Conservation (phyloP, 2,888 invertebrate species). For the Nipponacmea schrenckii region DNA sequence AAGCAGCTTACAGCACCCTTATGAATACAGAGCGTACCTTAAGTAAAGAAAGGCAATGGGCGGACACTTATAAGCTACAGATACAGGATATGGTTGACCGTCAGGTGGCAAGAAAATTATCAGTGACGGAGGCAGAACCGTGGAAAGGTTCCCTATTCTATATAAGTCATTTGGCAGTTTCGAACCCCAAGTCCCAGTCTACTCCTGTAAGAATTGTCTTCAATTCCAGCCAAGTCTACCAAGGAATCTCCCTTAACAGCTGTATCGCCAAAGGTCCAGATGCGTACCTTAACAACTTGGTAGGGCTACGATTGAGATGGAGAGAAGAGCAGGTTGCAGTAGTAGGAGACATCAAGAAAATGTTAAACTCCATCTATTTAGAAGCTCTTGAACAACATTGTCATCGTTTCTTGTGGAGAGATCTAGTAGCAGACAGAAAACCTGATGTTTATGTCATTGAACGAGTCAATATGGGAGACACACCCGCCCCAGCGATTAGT, state of each 20-base stretch:
- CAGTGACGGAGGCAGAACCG: background rate
- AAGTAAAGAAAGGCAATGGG: constrained; percentile 5
- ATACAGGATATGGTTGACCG: constrained; percentile 12
- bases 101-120: constrained; percentile 6
- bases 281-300: constrained; percentile 7
- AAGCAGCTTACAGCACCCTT: constrained; percentile 9
- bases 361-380: constrained; percentile 9
- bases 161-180: constrained; percentile 8
- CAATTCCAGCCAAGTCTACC: constrained; percentile 5
- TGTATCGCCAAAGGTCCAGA: constrained; percentile 15
- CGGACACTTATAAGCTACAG: background rate
- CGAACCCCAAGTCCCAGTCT: constrained; percentile 10
- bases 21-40: constrained; percentile 8
- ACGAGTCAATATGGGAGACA: constrained; percentile 18
- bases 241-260: constrained; percentile 9
- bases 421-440: background rate
- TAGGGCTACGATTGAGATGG: constrained; percentile 9
- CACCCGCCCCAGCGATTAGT: constrained; percentile 10
- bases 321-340: background rate
- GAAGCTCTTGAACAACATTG: constrained; percentile 8
- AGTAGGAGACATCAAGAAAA: constrained; percentile 15
- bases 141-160: constrained; percentile 13
- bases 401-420: constrained; percentile 16
- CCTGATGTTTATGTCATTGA: constrained; percentile 11
- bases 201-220: constrained; percentile 15